These are phyloP conservation scores for Eupithecia vulgata DNA, from an alignment of 2,888 invertebrate species.

Conservation along the genomic window DNA sequence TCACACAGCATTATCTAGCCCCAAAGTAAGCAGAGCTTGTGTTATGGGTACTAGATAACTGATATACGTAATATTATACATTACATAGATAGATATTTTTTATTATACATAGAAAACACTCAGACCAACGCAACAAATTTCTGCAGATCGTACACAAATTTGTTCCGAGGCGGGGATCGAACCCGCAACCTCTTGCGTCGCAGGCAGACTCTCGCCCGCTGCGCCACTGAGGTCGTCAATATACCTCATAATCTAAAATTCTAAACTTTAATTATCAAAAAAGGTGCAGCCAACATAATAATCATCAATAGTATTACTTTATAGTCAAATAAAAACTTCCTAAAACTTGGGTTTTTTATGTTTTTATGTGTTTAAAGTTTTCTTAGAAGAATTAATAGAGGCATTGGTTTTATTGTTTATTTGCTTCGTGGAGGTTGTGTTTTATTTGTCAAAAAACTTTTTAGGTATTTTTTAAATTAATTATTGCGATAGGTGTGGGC, in stretches of 20 bases:
- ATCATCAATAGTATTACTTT: slow-evolving; percentile 57
- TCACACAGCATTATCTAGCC: no score
- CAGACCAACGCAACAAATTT: no score
- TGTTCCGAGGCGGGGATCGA: no score
- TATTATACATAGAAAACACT: no score
- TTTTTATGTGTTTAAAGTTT: slow-evolving; percentile 20
- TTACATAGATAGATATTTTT: no score
- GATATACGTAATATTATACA: no score
- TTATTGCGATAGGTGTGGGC: slow-evolving; percentile 29
- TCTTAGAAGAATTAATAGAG: slow-evolving; percentile 25
- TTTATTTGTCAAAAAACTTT: background rate
- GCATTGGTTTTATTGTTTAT: slow-evolving; percentile 27
- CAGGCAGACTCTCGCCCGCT: no score
- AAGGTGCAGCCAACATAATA: slow-evolving; percentile 56
- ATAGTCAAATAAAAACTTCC: slow-evolving; percentile 58
- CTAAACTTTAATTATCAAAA: slow-evolving; percentile 48
- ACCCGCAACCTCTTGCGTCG: no score
- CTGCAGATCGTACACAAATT: no score
- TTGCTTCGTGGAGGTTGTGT: slow-evolving; percentile 24
- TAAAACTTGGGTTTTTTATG: slow-evolving; percentile 23
- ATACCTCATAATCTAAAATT: slow-evolving; percentile 47
- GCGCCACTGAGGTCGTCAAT: no score
- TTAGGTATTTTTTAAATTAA: slow-evolving; percentile 14
- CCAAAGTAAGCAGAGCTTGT: no score
- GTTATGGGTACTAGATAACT: no score